Evolutionary conservation across 2,888 invertebrate genomes (phyloP), one percentile per base, ranked within the genome.

Genomic region (Carterocephalus palaemon): DNA sequence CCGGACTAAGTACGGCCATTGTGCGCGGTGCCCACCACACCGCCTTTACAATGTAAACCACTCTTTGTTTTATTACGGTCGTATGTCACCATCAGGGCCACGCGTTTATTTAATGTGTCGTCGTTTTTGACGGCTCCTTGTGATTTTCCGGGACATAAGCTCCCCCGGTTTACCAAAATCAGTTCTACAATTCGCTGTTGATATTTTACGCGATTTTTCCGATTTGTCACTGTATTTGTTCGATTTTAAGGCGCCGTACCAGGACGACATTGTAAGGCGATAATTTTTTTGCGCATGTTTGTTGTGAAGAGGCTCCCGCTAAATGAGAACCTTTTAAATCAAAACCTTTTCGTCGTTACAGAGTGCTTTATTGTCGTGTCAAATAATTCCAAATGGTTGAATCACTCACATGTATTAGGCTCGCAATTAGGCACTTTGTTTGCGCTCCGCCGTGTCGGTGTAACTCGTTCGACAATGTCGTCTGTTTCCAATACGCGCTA

Each of bases 1-100:
- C 79, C 76, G 75, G 80, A 76, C 79, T 80, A 77, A 75, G 74
- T 70, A 70, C 67, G 67, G 64, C 74, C 58, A 80, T 82, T 82
- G 80, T 82, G 65, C 68, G 59, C 17, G 4, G 60, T 63, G 62
- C 62, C 57, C 60, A 51, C 59, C 64, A 54, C 63, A 58, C 56
- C 61, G 57, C 64, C 57, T 54, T 67, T 67, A 73, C 70, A 71
- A 75, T 76, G 75, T 71, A 74, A 74, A 74, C 64, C 67, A 66
- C 73, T 72, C 75, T 65, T 75, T 80, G 75, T 76, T 77, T 78
- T 76, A 79, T 79, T 69, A 67, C 69, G 52, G 57, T 67, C 61
- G 75, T 78, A 73, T 75, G 70, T 79, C 75, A 77, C 75, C 75
- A 70, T 75, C 70, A 62, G 65, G 52, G 64, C 61, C 74, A 75